phyloP scores from a whole-genome alignment of 2,797 vertebrate genomes.

The Vipera ursinii region DNA sequence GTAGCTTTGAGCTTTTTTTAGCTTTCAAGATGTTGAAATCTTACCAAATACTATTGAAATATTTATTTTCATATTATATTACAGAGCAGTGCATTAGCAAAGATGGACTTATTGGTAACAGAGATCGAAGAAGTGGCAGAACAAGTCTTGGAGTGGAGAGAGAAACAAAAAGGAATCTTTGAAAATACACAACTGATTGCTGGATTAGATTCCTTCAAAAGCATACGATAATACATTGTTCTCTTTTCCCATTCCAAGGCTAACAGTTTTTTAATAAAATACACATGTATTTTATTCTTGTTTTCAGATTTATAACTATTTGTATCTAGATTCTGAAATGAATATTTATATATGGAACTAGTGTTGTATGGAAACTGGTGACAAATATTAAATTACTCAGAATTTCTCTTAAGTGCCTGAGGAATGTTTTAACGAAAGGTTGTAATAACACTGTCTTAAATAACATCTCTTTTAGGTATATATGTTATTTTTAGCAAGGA shows the following conservation, averaged over 20 bases:
- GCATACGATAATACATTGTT: conserved; percentile 19
- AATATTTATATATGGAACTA: background rate
- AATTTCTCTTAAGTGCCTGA: background rate
- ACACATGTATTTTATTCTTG: conserved; percentile 10
- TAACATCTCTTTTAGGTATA: background rate
- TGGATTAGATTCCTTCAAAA: conserved; percentile 59
- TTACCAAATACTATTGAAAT: conserved; percentile 2
- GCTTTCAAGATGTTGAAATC: background rate
- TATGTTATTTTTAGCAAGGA: background rate
- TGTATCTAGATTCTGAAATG: conserved; percentile 20
- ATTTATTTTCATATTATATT: conserved; percentile 35
- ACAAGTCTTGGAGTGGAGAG: conserved; percentile 71
- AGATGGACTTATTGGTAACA: conserved; percentile 62
- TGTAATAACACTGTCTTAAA: background rate
- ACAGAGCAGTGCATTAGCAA: conserved; percentile 68
- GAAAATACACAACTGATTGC: conserved; percentile 34
- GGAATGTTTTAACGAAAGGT: conserved; percentile 3
- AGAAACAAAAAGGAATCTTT: conserved; percentile 63
- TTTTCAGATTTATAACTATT: background rate
- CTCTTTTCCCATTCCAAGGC: background rate
- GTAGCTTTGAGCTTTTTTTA: background rate
- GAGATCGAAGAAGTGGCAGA: conserved; percentile 70
- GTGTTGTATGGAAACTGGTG: background rate
- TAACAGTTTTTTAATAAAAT: background rate
- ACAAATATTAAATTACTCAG: background rate